phyloP scores from a whole-genome alignment of 1,140 invertebrate species.

The Drosophila jambulina region DNA sequence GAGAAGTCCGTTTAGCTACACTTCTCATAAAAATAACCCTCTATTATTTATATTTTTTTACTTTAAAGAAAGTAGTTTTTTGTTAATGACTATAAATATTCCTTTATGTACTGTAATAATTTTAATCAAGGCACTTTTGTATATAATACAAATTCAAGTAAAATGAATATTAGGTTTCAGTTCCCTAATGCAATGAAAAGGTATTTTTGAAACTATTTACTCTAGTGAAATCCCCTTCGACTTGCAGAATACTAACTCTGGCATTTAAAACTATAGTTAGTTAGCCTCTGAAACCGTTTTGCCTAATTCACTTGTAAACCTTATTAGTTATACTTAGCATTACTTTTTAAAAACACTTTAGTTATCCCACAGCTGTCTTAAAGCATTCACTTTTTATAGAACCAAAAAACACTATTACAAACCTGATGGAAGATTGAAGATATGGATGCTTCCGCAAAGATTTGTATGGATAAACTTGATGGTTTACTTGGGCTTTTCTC shows the following conservation, averaged over 20 bases:
- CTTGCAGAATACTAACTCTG: not conserved
- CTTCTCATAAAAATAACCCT: not conserved
- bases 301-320: not conserved
- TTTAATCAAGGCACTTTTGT: not conserved
- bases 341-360: not conserved
- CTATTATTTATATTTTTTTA: not conserved
- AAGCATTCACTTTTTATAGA: not conserved
- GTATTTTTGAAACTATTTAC: not conserved
- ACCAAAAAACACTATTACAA: slow-evolving; percentile 7
- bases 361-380: not conserved
- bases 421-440: slow-evolving; percentile 20
- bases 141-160: not conserved
- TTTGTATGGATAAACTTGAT: not conserved
- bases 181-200: not conserved
- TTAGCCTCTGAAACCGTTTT: not conserved
- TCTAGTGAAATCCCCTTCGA: not conserved
- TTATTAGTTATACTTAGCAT: not conserved
- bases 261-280: not conserved
- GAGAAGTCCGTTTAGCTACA: not conserved
- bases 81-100: not conserved
- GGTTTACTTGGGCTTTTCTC: not conserved
- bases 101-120: not conserved
- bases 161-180: not conserved
- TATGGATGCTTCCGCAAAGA: slow-evolving; percentile 8
- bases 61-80: not conserved